Base-by-base conservation (phyloP, 2,113 vertebrate species). In the Prolemur simus region DNA sequence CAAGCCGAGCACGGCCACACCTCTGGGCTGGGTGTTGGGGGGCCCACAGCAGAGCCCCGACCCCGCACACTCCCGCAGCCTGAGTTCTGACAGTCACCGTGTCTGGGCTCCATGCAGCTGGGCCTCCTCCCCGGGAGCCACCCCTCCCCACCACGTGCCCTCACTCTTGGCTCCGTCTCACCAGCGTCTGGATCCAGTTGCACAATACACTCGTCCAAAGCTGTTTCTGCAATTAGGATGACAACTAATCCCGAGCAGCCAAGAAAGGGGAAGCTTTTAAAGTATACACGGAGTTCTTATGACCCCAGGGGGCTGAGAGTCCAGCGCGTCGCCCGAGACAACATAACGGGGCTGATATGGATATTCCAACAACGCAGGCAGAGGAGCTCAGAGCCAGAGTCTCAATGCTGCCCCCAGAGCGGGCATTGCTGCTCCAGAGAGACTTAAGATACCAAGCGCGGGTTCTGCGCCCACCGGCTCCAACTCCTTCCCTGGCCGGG, bases 211-310 rank as follows among this genome's bases (percentile, higher is more conserved):
- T 81, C 52, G 0, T 86, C 86, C 95, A 66, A 39, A 97, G 95
- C 97, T 97, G 97, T 97, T 95, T 97, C 97, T 96, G 97, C 96
- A 94, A 96, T 97, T 91, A 97, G 80, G 95, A 95, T 95, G 97
- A 98, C 97, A 96, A 91, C 97, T 95, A 83, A 84, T 58, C 89
- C 95, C 95, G 29, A 56, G 95, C 91, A 95, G 96, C 97, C 96
- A 95, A 93, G 92, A 97, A 83, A 95, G 85, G 69, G 78, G 68
- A 68, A 89, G 91, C 93, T 95, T 92, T 94, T 92, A 91, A 95
- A 97, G 91, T 88, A 96, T 54, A 97, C 91, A 96, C 92, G 89
- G 83, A 47, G 37, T 63, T 84, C 96, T 81, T 69, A 60, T 81
- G 96, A 96, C 89, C 89, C 96, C 83, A 37, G 45, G 82, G 96